Percentiles rank a stretch among this genome's conserved stretches.
Conservation (phyloP, 2,888 invertebrate genomes). For the Creontiades dilutus region DNA sequence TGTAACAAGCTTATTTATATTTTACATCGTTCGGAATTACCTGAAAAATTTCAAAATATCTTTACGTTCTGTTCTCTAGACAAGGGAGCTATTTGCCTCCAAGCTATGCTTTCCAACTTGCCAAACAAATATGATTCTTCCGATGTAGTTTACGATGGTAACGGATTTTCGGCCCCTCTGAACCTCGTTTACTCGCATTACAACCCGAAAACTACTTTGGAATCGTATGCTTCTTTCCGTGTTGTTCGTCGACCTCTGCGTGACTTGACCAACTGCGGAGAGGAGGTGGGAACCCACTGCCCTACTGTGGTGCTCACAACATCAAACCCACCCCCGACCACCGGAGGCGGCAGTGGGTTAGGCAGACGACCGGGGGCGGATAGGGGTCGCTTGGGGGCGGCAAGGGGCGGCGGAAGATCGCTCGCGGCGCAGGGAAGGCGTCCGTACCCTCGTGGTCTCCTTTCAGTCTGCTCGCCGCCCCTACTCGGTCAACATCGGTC, state of each 20-base stretch:
- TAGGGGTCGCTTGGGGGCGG: background rate
- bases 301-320: conserved; percentile 25
- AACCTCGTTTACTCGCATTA: too few relatives aligned
- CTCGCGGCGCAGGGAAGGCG: background rate
- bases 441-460: conserved; percentile 48
- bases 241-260: background rate
- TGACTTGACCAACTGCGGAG: background rate
- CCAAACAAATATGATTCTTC: too few relatives aligned
- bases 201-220: too few relatives aligned
- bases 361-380: background rate
- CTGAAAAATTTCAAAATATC: too few relatives aligned
- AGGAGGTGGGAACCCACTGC: background rate
- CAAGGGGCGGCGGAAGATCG: background rate
- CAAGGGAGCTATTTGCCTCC: too few relatives aligned
- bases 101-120: too few relatives aligned
- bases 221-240: too few relatives aligned
- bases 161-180: too few relatives aligned
- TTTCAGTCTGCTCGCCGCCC: conserved; percentile 44
- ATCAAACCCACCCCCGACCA: background rate
- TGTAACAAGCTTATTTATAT: too few relatives aligned
- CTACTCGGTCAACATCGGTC: background rate
- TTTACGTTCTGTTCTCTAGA: too few relatives aligned
- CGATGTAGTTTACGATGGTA: too few relatives aligned
- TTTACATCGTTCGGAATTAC: too few relatives aligned
- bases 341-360: conserved; percentile 3